Conservation (phyloP, 92 coral and sea anemone species). For the Bergia sp. region DNA sequence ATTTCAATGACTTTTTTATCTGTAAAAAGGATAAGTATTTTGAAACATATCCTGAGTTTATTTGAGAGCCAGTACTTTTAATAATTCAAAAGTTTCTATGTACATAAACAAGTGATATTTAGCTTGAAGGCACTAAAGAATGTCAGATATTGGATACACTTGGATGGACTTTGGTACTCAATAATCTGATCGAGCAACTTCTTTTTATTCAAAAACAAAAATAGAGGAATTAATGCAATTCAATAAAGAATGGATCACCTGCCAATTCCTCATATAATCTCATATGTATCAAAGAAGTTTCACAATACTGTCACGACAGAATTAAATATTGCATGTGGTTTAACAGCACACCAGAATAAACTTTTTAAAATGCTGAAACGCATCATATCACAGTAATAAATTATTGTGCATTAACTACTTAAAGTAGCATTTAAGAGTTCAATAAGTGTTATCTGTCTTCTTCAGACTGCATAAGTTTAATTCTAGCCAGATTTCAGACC, state of each 20-base stretch:
- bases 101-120: not conserved
- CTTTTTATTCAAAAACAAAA: not conserved
- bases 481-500: not conserved
- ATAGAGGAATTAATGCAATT: not conserved
- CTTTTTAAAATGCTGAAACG: not conserved
- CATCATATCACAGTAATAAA: not conserved
- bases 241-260: conserved; percentile 22
- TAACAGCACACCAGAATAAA: not conserved
- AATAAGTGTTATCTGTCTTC: no score
- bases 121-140: not conserved
- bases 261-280: not conserved
- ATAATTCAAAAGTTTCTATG: not conserved
- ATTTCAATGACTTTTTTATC: no score
- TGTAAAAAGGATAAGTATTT: no score
- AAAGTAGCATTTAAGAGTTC: no score
- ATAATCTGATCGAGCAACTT: not conserved
- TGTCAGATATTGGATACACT: not conserved
- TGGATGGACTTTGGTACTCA: not conserved
- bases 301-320: not conserved
- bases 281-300: not conserved
- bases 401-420: no score
- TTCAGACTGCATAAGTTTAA: no score
- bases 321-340: not conserved
- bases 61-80: not conserved
- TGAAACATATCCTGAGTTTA: not conserved